Evolutionary conservation across 92 coral and sea anemone genomes (phyloP), one percentile per base, ranked within the genome.

Genomic region (Porites evermanni): DNA sequence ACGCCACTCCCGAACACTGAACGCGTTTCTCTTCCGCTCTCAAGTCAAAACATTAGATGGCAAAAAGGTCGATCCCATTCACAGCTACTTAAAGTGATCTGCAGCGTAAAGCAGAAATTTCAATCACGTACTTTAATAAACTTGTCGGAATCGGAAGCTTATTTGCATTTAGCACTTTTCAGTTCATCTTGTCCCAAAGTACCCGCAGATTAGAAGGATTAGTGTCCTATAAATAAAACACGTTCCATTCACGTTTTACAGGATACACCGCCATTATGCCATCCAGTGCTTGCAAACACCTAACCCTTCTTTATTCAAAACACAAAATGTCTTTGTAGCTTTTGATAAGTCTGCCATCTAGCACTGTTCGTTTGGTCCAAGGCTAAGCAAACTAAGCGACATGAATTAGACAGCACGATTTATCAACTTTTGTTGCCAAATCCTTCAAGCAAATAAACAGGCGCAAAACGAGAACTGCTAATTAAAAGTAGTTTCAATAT

Each of bases 391-490:
- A 81, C 78, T 53, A 0, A 54, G 58, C 19, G 53, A 70, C 26
- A 79, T 18, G 14, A 11, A 26, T 12, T 12, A 29, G 24, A 50
- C n/a, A 70, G 29, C 44, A 70, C 56, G 26, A 54, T 54, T 29
- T 70, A 54, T 19, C 47, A 81, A 58, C 70, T 59, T 56, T 81
- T 81, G 83, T 79, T 79, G 75, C 70, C 52, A 70, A 19, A 81
- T 81, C 86, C 78, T 70, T 56, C 38, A 72, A 70, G 86, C 60
- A 79, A 79, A 79, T 69, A 81, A 81, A 81, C 86, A 81, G 53
- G 10, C 76, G 10, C 26, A 50, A 7, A 70, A 70, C 19, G 70
- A 53, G 70, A 59, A 70, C 70, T 32, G 68, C 58, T 70, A 71
- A 81, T 81, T 70, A 81, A 20, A 70, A 4, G 44, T 32, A 32